Conservation (phyloP, 2,797 vertebrate species). For the Knipowitschia caucasica region DNA sequence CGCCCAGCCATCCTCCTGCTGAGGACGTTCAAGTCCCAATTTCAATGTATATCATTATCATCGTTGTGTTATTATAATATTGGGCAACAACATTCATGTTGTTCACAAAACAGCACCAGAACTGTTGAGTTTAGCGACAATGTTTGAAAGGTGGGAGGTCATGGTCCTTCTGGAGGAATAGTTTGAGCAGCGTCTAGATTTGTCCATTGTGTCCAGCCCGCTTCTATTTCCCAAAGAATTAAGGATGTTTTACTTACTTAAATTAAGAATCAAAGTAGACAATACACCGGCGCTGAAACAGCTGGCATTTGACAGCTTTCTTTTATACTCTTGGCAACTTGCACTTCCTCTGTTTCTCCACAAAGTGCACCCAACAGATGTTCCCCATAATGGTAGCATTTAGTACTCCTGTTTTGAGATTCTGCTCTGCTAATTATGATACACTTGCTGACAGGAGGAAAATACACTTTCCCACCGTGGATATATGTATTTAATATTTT, state of each 20-base stretch:
- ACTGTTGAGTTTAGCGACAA: too few relatives aligned
- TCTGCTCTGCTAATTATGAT: conserved; percentile 43
- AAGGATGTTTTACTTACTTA: neutral
- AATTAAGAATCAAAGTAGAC: neutral
- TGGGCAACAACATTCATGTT: too few relatives aligned
- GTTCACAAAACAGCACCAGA: too few relatives aligned
- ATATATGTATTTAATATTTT: conserved; percentile 20
- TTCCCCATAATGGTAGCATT: conserved; percentile 55
- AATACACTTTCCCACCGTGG: conserved; percentile 15
- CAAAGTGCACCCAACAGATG: conserved; percentile 58
- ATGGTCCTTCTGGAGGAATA: too few relatives aligned
- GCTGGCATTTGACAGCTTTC: conserved; percentile 44
- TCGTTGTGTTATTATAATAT: too few relatives aligned
- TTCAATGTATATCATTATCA: too few relatives aligned
- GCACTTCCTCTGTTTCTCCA: conserved; percentile 28
- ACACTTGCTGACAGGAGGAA: conserved; percentile 34
- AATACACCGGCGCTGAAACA: neutral
- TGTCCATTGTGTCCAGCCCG: neutral
- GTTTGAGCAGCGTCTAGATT: too few relatives aligned
- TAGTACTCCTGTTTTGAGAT: conserved; percentile 46
- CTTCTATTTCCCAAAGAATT: neutral
- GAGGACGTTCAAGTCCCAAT: too few relatives aligned
- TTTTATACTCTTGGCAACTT: conserved; percentile 38
- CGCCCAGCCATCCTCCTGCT: too few relatives aligned
- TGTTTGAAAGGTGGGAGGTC: too few relatives aligned